These are phyloP conservation scores for Hiodon alosoides DNA, from an alignment of 2,113 vertebrate species.

Conservation along the genomic window DNA sequence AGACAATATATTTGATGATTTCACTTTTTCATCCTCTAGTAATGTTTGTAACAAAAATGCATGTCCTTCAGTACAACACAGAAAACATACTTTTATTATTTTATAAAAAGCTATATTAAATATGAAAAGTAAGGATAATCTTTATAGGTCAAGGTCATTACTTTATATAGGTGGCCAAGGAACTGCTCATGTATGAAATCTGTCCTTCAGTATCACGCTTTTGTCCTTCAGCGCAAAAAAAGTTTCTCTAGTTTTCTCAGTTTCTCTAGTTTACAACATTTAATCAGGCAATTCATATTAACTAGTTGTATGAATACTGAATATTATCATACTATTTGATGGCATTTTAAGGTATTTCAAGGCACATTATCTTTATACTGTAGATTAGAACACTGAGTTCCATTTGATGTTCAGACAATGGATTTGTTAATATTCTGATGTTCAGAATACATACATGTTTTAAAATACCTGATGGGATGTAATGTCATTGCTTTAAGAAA, in stretches of 20 bases:
- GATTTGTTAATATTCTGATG: slow-evolving; percentile 7
- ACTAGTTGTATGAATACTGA: no score
- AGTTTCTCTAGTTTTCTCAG: neutral
- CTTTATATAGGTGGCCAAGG: no score
- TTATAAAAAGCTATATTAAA: slow-evolving; percentile 18
- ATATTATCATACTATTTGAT: neutral
- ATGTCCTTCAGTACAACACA: no score
- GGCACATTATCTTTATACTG: no score
- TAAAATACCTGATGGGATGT: neutral
- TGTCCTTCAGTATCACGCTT: neutral
- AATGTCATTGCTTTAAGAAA: neutral
- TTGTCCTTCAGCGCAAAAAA: slow-evolving; percentile 3
- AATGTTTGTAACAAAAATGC: no score
- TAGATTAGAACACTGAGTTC: neutral
- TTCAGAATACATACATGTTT: slow-evolving; percentile 11
- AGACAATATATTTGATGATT: no score
- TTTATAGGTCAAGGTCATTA: slow-evolving; percentile 8
- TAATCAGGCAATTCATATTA: no score
- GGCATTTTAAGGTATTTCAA: neutral
- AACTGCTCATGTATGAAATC: slow-evolving; percentile 1
- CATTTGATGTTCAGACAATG: slow-evolving; percentile 7
- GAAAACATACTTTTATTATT: neutral
- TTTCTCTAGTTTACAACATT: no score
- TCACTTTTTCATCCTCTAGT: no score
- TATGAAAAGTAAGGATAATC: slow-evolving; percentile 17